phyloP scores from a whole-genome alignment of 37 sponge, comb jelly and placozoan species.

The Hexactinellida sp. region DNA sequence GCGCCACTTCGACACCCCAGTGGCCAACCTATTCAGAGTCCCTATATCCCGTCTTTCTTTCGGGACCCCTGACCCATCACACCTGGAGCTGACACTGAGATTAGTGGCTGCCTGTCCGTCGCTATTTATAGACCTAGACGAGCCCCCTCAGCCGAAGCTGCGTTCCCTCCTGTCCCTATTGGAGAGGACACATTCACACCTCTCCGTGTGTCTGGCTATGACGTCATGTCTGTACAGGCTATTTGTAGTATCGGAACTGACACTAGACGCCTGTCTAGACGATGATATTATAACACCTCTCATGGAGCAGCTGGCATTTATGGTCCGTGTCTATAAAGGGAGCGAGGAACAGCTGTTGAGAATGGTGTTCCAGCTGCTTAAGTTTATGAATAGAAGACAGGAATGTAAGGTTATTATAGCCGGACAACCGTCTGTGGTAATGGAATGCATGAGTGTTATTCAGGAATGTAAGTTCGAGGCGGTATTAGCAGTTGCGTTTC shows the following conservation, averaged over 20 bases:
- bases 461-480: neutral
- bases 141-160: neutral
- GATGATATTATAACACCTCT: neutral
- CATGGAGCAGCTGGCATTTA: neutral
- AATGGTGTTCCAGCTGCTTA: neutral
- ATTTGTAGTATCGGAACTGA: neutral
- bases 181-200: neutral
- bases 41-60: neutral
- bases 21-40: neutral
- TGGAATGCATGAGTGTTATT: neutral
- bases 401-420: neutral
- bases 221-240: constrained; percentile 9
- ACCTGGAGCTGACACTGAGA: neutral
- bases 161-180: neutral
- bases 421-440: neutral
- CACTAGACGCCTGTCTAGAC: constrained; percentile 4
- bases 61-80: neutral
- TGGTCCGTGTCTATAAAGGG: neutral
- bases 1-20: neutral
- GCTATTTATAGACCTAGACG: neutral
- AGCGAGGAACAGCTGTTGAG: neutral
- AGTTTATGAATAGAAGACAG: neutral
- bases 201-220: neutral
- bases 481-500: neutral
- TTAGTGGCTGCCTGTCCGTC: neutral